Evolutionary conservation across 2,113 vertebrate genomes (phyloP).

Genomic region (Mesembrinibis cayennensis): DNA sequence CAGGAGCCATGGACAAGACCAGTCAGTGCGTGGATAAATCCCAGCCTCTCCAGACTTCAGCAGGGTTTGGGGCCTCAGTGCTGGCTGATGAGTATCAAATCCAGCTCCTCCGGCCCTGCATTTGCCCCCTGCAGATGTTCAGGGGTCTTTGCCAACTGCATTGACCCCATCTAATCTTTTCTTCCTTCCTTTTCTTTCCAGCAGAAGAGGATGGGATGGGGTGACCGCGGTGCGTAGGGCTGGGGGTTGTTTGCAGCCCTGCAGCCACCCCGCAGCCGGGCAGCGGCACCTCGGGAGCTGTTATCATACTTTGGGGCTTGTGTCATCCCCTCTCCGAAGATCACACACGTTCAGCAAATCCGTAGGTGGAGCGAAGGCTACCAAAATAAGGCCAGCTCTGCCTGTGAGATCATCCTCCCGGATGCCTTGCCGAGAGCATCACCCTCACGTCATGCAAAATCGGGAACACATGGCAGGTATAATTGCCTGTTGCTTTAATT

Average conservation of each 20-base stretch:
- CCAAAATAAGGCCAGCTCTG: neutral
- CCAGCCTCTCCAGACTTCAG: neutral
- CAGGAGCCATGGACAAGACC: neutral
- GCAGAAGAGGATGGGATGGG: rapidly evolving
- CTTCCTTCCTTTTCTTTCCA: neutral
- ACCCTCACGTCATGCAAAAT: neutral
- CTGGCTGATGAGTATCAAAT: neutral
- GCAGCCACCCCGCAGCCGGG: neutral
- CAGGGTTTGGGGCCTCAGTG: rapidly evolving
- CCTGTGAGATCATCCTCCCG: constrained; percentile 2
- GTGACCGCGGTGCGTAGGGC: rapidly evolving
- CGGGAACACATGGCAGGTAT: neutral
- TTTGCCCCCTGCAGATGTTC: neutral
- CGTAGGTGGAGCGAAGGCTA: neutral
- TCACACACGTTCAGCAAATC: neutral
- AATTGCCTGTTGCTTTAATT: constrained; percentile 3
- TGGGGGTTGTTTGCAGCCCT: neutral
- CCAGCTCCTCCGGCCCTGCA: neutral
- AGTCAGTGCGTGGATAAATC: neutral
- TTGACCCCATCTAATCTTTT: neutral
- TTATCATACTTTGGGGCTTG: neutral
- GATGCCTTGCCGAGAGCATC: neutral
- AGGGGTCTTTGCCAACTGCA: neutral
- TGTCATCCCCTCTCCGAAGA: neutral
- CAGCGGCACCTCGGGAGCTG: neutral